Percentiles rank a stretch among this genome's conserved stretches.
Conservation (phyloP, 2,797 vertebrate genomes). For the Schizopygopsis pylzovi region DNA sequence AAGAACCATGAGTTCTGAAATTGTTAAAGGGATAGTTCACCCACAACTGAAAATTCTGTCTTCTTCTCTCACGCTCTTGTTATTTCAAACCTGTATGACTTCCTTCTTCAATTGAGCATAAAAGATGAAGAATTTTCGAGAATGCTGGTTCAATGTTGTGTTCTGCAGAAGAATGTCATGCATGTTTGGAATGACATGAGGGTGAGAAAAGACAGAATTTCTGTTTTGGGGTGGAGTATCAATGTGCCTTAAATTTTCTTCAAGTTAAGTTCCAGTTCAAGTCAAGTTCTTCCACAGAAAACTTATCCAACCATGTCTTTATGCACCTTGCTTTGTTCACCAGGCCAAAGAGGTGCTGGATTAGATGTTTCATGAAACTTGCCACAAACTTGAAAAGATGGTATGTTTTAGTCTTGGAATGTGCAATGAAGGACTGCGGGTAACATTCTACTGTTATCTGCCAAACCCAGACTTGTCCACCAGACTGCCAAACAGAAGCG, state of each 20-base stretch:
- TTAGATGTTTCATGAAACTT: no score
- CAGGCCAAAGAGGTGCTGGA: no score
- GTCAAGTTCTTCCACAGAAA: no score
- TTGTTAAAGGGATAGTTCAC: not conserved
- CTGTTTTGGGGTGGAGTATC: not conserved
- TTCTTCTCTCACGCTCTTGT: not conserved
- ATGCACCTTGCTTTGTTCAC: no score
- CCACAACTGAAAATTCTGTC: not conserved
- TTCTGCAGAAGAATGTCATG: not conserved
- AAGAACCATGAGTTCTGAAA: not conserved
- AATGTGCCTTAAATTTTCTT: not conserved
- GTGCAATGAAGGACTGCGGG: not conserved
- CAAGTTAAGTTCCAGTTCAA: no score
- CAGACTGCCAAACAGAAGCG: not conserved
- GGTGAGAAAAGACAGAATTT: not conserved
- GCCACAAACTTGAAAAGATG: no score
- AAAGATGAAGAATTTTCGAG: not conserved
- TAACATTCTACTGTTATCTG: not conserved
- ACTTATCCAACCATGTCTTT: not conserved
- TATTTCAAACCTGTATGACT: not conserved
- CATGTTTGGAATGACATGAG: not conserved
- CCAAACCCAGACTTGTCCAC: not conserved
- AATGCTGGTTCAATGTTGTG: not conserved
- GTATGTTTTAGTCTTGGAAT: no score
- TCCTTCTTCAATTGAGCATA: not conserved